Conservation (phyloP, 2,888 invertebrate species). For the Dexiosoma caninum region DNA sequence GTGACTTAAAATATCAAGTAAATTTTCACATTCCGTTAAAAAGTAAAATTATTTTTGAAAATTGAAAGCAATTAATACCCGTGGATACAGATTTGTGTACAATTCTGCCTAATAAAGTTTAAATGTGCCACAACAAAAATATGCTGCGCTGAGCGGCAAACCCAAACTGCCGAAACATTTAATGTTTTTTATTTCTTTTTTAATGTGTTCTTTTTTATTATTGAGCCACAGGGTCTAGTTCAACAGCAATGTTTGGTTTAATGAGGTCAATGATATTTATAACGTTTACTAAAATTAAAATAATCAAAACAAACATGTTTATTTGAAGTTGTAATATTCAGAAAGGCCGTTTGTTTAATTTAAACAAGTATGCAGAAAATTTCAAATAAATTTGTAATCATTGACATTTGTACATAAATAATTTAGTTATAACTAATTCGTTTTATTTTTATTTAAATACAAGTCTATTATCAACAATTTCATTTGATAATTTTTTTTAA, state of each 20-base stretch:
- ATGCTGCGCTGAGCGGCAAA: too few relatives aligned
- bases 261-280: too few relatives aligned
- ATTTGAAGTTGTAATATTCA: conserved; percentile 36
- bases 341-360: conserved; percentile 56
- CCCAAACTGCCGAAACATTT: conserved; percentile 51
- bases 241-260: not conserved
- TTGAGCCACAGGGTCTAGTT: conserved; percentile 2
- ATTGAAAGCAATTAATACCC: not conserved
- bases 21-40: not conserved
- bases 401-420: not conserved
- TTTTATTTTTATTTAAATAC: conserved; percentile 1
- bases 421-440: not conserved
- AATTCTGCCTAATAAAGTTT: conserved; percentile 41
- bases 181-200: too few relatives aligned
- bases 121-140: not conserved
- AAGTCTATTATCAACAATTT: conserved; percentile 22
- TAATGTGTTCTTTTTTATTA: not conserved
- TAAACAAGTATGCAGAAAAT: conserved; percentile 38
- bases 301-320: not conserved
- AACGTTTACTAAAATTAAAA: not conserved
- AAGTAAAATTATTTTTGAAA: not conserved
- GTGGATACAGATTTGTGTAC: not conserved
- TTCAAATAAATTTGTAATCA: not conserved
- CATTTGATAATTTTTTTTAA: not conserved
- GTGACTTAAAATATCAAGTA: not conserved